Conservation (phyloP, 2,888 invertebrate genomes). For the Drosophila kambysellisi region DNA sequence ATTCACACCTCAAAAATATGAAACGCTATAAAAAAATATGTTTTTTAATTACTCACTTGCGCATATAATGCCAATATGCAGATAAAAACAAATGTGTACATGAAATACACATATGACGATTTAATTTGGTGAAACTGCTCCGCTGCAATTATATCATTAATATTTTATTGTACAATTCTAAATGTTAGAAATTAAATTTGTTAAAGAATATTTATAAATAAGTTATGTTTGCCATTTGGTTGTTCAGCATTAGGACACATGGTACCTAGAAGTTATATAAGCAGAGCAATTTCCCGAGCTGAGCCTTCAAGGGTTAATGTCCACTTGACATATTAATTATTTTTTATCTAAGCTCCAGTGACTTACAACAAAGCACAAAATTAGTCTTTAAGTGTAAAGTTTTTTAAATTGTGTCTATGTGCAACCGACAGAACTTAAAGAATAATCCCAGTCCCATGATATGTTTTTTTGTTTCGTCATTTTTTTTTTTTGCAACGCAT, state of each 20-base stretch:
- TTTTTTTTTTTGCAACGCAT: slow-evolving; percentile 30
- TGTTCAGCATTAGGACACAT: neutral
- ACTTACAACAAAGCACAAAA: slow-evolving; percentile 19
- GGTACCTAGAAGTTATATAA: neutral
- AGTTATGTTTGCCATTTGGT: neutral
- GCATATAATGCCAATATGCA: neutral
- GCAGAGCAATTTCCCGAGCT: neutral
- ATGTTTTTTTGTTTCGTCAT: slow-evolving; percentile 17
- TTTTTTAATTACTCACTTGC: neutral
- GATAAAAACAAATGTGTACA: neutral
- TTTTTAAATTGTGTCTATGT: neutral
- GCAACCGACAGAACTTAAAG: neutral
- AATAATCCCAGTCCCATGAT: slow-evolving; percentile 17
- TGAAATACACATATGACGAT: neutral
- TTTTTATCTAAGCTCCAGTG: slow-evolving; percentile 11
- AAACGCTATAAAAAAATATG: neutral
- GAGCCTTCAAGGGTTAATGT: neutral
- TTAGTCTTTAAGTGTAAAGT: slow-evolving; percentile 17
- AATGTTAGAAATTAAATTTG: neutral
- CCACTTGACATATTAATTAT: slow-evolving; percentile 23
- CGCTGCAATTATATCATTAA: no score
- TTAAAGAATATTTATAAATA: no score
- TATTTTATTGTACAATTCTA: neutral
- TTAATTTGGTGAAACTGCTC: neutral
- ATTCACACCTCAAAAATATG: neutral